Percentiles rank a stretch among this genome's conserved stretches.
Evolutionary conservation across 37 sponge, comb jelly and placozoan species (phyloP).

Genomic region (Eunapius fragilis): DNA sequence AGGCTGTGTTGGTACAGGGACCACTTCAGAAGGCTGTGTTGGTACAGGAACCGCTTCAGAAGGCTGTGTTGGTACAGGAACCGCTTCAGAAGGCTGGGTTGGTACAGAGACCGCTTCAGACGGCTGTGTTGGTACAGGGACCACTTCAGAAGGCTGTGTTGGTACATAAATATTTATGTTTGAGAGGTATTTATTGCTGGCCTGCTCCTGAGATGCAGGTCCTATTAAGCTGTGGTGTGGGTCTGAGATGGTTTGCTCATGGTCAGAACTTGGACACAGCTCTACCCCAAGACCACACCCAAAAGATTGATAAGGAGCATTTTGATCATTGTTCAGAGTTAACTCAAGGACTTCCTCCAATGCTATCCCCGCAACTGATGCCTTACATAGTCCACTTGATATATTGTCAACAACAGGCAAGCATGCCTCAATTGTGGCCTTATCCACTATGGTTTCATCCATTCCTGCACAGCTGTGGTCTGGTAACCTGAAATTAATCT

Average conservation of each 20-base stretch:
- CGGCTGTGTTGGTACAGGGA: neutral
- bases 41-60: too few relatives aligned
- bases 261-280: neutral
- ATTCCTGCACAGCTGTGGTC: neutral
- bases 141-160: neutral
- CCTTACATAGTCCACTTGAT: neutral
- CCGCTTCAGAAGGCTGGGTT: neutral
- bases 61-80: too few relatives aligned
- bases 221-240: too few relatives aligned
- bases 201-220: too few relatives aligned
- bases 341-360: neutral
- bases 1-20: too few relatives aligned
- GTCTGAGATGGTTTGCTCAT: too few relatives aligned
- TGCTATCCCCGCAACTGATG: neutral
- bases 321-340: too few relatives aligned
- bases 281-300: too few relatives aligned
- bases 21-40: too few relatives aligned
- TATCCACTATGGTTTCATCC: neutral
- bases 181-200: too few relatives aligned
- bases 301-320: too few relatives aligned
- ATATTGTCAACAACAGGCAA: neutral
- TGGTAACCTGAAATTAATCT: neutral
- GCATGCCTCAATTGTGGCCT: neutral
- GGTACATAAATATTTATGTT: neutral
- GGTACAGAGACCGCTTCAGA: neutral